Evolutionary conservation across 2,797 vertebrate genomes (phyloP), one percentile per base, ranked within the genome.

Genomic region (Thunnus albacares): DNA sequence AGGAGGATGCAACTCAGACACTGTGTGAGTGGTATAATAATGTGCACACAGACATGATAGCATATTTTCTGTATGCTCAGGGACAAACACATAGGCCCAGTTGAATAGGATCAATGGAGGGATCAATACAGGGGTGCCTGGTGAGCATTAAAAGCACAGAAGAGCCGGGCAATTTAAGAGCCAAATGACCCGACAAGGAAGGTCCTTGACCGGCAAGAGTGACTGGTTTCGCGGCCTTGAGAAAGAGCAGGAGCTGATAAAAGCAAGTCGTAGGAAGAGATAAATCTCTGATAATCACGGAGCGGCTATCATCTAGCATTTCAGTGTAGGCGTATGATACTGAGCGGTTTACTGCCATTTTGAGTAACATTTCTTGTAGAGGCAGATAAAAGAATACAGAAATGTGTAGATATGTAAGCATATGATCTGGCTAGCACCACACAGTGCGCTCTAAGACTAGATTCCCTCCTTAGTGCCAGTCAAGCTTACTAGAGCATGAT

Each of bases 401-500:
- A 68, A 75, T 57, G 52, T 79, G 47, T 57, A 47, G 7, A 60
- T 69, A 22, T 59, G 30, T 57, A 64, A 75, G 51, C 60, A 57
- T 61, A 58, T 26, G 51, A 71, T 49, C 30, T 26, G 13, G 11
- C 28, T 10, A 33, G 63, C 52, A 15, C 68, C 82, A 69, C 89
- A 86, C 80, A 26, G n/a, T 1, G 20, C 6, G 47, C 80, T 78
- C 59, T 4, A 35, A 84, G 64, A 58, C 66, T n/a, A 43, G 62
- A 77, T 26, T 81, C 52, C 79, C 75, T 90, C 56, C 77, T 84
- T 72, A 77, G 82, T 87, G 88, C 87, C 91, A 92, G 77, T 92
- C 92, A 92, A 69, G 84, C 82, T 93, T 89, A 90, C 71, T 63
- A 56, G 76, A 86, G 90, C 84, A 57, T 47, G 86, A 72, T 10